Evolutionary conservation across 2,797 vertebrate species (phyloP).

Genomic region (Liasis olivaceus): DNA sequence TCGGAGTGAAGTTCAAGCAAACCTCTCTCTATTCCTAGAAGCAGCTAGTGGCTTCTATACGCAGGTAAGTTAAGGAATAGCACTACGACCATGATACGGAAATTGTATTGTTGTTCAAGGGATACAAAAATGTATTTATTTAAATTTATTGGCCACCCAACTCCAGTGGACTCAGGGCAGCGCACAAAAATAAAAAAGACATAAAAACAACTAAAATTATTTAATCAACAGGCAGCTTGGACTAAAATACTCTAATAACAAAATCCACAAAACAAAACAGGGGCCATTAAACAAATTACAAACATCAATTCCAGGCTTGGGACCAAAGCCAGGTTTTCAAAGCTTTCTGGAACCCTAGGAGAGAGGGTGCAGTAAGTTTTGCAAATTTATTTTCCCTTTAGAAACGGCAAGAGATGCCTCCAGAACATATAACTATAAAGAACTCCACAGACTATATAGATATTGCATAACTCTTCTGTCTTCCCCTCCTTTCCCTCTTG

Average conservation of each 20-base stretch:
- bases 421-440: neutral
- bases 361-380: neutral
- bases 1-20: slow-evolving; percentile 97
- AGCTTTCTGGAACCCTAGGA: neutral
- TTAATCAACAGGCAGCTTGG: neutral
- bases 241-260: neutral
- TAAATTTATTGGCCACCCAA: neutral
- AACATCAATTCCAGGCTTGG: neutral
- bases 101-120: neutral
- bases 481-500: neutral
- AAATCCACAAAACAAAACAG: neutral
- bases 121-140: neutral
- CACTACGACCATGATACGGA: neutral
- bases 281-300: neutral
- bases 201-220: neutral
- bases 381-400: neutral
- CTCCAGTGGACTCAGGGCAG: neutral
- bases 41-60: slow-evolving; percentile 99
- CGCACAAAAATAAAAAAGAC: neutral
- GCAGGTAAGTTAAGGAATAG: slow-evolving; percentile 80
- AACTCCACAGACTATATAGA: neutral
- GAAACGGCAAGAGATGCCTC: neutral
- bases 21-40: slow-evolving; percentile 96
- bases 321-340: too few species aligned
- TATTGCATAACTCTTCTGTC: neutral